Evolutionary conservation across 2,113 vertebrate species (phyloP).

Genomic region (Pseudorasbora parva): DNA sequence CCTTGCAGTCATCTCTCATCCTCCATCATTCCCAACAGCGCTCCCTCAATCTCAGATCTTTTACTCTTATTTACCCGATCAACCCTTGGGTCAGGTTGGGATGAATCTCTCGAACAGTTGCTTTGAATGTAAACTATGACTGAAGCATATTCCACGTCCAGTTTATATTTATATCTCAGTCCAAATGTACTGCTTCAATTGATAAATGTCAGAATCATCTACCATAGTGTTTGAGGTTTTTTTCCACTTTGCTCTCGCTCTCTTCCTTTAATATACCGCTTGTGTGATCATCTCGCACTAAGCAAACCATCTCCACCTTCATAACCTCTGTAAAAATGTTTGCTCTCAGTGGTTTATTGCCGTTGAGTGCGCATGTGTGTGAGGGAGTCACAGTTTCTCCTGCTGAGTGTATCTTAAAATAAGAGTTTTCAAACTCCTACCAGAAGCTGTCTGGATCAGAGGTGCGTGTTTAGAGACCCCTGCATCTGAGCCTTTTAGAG

Average conservation of each 20-base stretch:
- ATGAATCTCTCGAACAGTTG: neutral
- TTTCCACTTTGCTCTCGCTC: neutral
- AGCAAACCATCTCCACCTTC: neutral
- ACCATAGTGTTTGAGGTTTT: neutral
- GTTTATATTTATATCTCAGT: constrained; percentile 41
- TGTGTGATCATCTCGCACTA: neutral
- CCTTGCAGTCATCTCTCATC: constrained; percentile 7
- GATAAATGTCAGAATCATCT: constrained; percentile 50
- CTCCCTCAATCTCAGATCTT: constrained; percentile 3
- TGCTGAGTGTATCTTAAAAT: constrained; percentile 2
- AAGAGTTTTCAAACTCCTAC: constrained; percentile 17
- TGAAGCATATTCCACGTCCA: constrained; percentile 43
- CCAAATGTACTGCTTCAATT: constrained; percentile 57
- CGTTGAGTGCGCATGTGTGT: neutral
- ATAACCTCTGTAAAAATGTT: constrained; percentile 31
- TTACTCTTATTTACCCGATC: neutral
- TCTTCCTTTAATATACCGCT: neutral
- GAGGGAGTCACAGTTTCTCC: neutral
- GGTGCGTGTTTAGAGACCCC: constrained; percentile 36
- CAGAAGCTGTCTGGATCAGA: constrained; percentile 30
- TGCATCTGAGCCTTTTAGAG: constrained; percentile 33
- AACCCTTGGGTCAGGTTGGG: neutral
- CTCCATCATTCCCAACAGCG: neutral
- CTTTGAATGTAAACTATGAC: constrained; percentile 47
- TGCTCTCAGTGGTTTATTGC: constrained; percentile 9